A percentile compares a stretch with the other conserved stretches of the same genome.
phyloP scores from a whole-genome alignment of 2,113 vertebrate species.

The Poeciliopsis occidentalis region DNA sequence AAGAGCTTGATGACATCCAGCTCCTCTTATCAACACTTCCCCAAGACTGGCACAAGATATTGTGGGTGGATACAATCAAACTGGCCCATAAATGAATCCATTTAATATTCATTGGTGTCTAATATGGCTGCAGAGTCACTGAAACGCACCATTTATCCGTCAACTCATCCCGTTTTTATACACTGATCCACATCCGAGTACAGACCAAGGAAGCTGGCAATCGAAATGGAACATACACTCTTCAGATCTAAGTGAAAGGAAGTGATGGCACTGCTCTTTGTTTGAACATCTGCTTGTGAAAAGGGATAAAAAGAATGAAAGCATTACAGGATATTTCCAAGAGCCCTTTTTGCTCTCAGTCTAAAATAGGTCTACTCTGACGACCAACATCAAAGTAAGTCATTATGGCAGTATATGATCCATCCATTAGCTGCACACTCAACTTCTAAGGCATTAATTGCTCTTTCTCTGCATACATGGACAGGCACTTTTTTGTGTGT shows the following conservation, averaged over 20 bases:
- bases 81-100: conserved; percentile 58
- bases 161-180: conserved; percentile 46
- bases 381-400: conserved; percentile 68
- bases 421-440: conserved; percentile 67
- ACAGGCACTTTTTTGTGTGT: conserved; percentile 22
- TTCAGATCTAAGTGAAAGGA: conserved; percentile 58
- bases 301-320: conserved; percentile 60
- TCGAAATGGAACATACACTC: conserved; percentile 50
- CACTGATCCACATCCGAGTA: conserved; percentile 40
- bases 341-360: conserved; percentile 46
- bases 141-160: conserved; percentile 58
- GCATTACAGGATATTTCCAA: conserved; percentile 61
- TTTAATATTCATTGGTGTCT: conserved; percentile 63
- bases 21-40: conserved; percentile 73
- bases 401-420: conserved; percentile 71
- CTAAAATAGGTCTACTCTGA: conserved; percentile 71
- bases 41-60: conserved; percentile 57
- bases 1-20: conserved; percentile 78
- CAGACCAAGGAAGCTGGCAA: conserved; percentile 56
- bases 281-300: conserved; percentile 78
- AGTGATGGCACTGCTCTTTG: conserved; percentile 68
- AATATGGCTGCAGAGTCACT: conserved; percentile 57
- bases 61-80: conserved; percentile 71
- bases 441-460: conserved; percentile 63
- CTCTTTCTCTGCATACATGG: conserved; percentile 36